Conservation (phyloP, 2,888 invertebrate genomes). For the Caenorhabditis drosophilae region DNA sequence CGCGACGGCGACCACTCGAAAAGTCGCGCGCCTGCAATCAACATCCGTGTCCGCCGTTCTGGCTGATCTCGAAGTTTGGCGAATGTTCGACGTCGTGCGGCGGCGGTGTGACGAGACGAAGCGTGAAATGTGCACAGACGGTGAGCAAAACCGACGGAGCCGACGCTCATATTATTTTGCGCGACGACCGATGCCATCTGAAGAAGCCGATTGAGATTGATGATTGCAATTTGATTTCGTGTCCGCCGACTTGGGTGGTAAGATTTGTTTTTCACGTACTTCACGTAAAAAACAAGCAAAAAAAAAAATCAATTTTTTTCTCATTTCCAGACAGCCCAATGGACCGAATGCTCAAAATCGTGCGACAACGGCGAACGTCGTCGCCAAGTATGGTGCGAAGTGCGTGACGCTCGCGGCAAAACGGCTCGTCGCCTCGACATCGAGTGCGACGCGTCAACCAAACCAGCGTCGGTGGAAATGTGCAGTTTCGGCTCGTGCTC, state of each 20-base stretch:
- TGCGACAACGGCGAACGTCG: constrained; percentile 90
- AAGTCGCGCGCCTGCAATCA: constrained; percentile 87
- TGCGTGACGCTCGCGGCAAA: constrained; percentile 87
- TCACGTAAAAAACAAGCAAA: background rate
- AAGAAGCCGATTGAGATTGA: constrained; percentile 71
- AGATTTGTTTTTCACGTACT: constrained; percentile 4
- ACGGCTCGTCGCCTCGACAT: constrained; percentile 75
- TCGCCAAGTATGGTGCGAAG: constrained; percentile 83
- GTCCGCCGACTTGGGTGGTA: constrained; percentile 84
- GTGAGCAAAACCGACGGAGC: constrained; percentile 73
- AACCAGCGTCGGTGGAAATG: constrained; percentile 80
- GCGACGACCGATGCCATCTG: constrained; percentile 88
- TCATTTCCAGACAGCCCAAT: constrained; percentile 49
- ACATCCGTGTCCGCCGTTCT: constrained; percentile 88
- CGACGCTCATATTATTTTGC: constrained; percentile 88
- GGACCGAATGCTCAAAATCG: constrained; percentile 81
- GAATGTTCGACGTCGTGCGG: constrained; percentile 89
- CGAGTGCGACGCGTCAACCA: constrained; percentile 75
- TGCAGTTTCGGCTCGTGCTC: constrained; percentile 76
- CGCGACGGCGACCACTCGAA: constrained; percentile 85
- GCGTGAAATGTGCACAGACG: constrained; percentile 80
- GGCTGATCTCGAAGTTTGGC: constrained; percentile 56
- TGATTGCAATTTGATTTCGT: constrained; percentile 89
- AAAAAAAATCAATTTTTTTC: constrained; percentile 38
- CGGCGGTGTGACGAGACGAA: constrained; percentile 85